Percentiles rank a stretch among this genome's conserved stretches.
phyloP scores from a whole-genome alignment of 2,888 invertebrate species.

The Lacanobia wlatinum region DNA sequence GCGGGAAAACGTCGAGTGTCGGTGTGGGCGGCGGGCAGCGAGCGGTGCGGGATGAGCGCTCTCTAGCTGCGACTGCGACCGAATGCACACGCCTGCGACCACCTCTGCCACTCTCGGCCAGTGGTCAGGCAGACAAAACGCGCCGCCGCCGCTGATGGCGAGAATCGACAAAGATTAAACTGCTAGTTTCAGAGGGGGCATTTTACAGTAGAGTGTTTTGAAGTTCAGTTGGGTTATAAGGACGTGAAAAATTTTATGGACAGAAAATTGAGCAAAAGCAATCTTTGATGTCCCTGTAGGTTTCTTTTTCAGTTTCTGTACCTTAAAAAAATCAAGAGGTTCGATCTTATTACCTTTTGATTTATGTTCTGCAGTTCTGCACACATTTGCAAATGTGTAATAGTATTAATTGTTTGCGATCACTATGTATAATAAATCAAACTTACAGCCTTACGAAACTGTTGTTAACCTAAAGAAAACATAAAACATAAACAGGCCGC shows the following conservation, averaged over 20 bases:
- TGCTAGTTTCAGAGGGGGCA: constrained; percentile 33
- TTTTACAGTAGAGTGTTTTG: not conserved
- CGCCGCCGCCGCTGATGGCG: constrained; percentile 73
- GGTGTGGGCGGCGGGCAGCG: constrained; percentile 59
- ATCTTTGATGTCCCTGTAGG: not conserved
- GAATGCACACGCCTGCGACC: constrained; percentile 77
- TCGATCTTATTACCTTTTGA: not conserved
- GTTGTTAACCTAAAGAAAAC: too few relatives aligned
- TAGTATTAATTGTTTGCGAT: not conserved
- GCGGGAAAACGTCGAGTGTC: constrained; percentile 79
- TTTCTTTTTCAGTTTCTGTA: not conserved
- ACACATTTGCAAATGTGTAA: not conserved
- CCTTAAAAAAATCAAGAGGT: not conserved
- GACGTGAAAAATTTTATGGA: not conserved
- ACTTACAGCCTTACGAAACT: not conserved
- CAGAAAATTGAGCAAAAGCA: too few relatives aligned
- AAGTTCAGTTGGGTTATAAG: not conserved
- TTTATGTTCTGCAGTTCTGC: not conserved
- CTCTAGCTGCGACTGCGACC: constrained; percentile 80
- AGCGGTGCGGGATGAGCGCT: constrained; percentile 73
- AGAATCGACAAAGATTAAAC: constrained; percentile 67
- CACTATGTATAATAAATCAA: not conserved
- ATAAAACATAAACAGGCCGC: not conserved
- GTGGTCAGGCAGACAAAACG: constrained; percentile 81
- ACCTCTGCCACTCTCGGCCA: constrained; percentile 78